Evolutionary conservation across 2,888 invertebrate genomes (phyloP), one percentile per base, ranked within the genome.

Genomic region (Xestia ashworthii): DNA sequence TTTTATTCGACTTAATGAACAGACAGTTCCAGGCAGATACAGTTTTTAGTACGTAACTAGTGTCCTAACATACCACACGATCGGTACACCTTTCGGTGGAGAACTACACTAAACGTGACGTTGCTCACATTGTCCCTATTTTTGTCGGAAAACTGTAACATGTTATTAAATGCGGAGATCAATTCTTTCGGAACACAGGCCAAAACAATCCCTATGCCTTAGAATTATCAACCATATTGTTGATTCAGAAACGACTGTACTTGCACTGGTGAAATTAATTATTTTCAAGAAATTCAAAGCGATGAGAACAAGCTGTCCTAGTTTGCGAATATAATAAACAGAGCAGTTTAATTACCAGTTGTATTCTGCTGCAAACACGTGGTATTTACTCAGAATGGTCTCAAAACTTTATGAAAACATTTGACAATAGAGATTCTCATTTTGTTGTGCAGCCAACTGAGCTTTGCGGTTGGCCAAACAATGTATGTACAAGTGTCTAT

Each of bases 321-420:
- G 46, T 74, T 55, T n/a, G 55, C 12, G 32, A 67, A 81, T 62
- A 62, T 67, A 67, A 67, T 65, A 81, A 67, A 72, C 65, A 48
- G 32, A 50, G 48, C 64, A 53, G 14, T 78, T 78, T 66, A 73
- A 81, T 83, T 44, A 74, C n/a, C 9, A 71, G 68, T 62, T 78
- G 14, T 25, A 32, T 60, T 76, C 48, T 81, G 68, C 14, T 60
- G 32, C 50, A n/a, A 64, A 69, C 32, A 44, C 41, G 53, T 25
- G 46, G n/a, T 58, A 81, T 55, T 82, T 77, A 58, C 44, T 25
- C 14, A 38, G 32, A 25, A 50, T 67, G 16, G 12, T 48, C n/a
- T 58, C 38, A 41, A 46, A 72, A 22, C 38, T 11, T 25, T 60
- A 25, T 55, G 79, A 41, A 83, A 64, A 68, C 14, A 44, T 44